phyloP scores from a whole-genome alignment of 1,140 invertebrate genomes.

The Neodiprion lecontei region DNA sequence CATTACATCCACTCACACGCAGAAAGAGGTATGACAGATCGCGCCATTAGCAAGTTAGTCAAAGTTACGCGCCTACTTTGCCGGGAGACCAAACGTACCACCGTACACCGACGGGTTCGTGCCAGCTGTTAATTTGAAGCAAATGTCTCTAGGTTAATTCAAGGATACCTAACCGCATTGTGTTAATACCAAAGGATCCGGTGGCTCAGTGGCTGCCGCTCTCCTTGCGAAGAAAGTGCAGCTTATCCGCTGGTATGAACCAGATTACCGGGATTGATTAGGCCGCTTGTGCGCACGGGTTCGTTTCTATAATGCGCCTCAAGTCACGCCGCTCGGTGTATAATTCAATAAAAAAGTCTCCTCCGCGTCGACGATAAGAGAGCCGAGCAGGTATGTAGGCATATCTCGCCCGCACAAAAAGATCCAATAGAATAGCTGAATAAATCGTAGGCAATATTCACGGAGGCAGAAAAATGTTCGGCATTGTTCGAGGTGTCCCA shows the following conservation, averaged over 20 bases:
- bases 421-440: neutral
- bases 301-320: too few species aligned
- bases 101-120: neutral
- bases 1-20: neutral
- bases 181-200: neutral
- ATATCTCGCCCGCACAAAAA: neutral
- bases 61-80: neutral
- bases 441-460: slow-evolving; percentile 1
- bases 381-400: neutral
- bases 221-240: slow-evolving; percentile 2
- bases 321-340: too few species aligned
- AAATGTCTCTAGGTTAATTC: neutral
- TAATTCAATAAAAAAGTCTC: neutral
- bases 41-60: slow-evolving; percentile 2
- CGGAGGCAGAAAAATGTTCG: slow-evolving; percentile 37
- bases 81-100: neutral
- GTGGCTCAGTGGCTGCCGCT: neutral
- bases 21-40: neutral
- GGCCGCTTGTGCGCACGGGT: neutral
- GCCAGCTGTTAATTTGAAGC: neutral
- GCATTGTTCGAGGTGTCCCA: slow-evolving; percentile 34
- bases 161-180: neutral
- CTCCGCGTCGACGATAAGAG: neutral
- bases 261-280: neutral
- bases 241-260: neutral